Conservation (phyloP, 2,113 vertebrate genomes). For the Gallinago undulata region DNA sequence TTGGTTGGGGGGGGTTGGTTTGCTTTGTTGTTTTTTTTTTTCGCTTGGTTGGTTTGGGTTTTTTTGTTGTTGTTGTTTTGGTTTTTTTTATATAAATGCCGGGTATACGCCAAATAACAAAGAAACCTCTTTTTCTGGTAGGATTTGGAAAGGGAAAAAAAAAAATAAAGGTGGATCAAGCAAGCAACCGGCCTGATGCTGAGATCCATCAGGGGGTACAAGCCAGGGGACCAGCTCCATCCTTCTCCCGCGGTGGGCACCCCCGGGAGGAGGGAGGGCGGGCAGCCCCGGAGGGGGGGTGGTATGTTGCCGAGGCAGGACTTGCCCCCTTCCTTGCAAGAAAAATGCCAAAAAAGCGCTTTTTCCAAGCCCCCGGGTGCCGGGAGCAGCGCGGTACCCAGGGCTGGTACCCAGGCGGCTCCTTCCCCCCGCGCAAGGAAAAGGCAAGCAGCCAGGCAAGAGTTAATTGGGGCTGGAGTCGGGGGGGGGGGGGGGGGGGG, state of each 20-base stretch:
- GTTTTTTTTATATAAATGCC: too few relatives aligned
- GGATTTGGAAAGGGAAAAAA: not conserved
- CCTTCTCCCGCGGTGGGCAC: not conserved
- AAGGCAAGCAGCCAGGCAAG: conserved; percentile 58
- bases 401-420: fast-evolving
- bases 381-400: not conserved
- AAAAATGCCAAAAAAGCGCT: not conserved
- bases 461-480: conserved; percentile 51
- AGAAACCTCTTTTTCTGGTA: too few relatives aligned
- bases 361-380: too few relatives aligned
- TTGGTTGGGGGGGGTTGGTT: too few relatives aligned
- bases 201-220: too few relatives aligned
- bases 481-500: not conserved
- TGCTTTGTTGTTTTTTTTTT: too few relatives aligned
- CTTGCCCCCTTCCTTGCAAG: not conserved
- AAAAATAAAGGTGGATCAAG: too few relatives aligned
- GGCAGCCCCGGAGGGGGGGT: too few relatives aligned
- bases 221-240: not conserved
- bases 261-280: too few relatives aligned
- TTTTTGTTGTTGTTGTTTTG: not conserved
- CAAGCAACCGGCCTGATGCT: fast-evolving
- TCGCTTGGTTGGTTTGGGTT: too few relatives aligned
- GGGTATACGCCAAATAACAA: fast-evolving
- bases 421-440: not conserved
- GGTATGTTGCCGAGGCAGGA: not conserved